These are phyloP conservation scores for Acronicta leporina DNA, from an alignment of 2,888 invertebrate species.

Conservation along the genomic window DNA sequence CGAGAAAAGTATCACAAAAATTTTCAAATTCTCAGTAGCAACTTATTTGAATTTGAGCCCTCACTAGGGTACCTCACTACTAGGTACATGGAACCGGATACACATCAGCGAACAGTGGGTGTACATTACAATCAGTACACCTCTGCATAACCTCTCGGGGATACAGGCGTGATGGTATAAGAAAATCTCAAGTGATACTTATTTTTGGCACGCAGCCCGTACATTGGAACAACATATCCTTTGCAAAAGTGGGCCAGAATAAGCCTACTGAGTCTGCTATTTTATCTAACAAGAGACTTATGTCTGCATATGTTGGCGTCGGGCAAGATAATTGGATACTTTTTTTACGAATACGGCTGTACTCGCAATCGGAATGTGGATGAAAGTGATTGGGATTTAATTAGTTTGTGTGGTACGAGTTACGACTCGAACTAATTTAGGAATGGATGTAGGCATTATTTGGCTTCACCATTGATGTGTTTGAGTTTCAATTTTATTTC, in stretches of 20 bases:
- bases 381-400: conserved; percentile 50
- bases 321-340: conserved; percentile 68
- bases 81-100: too few relatives aligned
- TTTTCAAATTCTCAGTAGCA: too few relatives aligned
- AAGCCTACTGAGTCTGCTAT: conserved; percentile 18
- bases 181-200: too few relatives aligned
- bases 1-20: too few relatives aligned
- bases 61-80: too few relatives aligned
- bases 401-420: conserved; percentile 41
- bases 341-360: conserved; percentile 46
- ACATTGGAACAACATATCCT: neutral
- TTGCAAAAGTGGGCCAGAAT: neutral
- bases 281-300: conserved; percentile 22
- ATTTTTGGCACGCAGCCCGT: neutral
- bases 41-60: too few relatives aligned
- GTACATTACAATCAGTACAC: neutral
- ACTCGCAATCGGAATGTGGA: conserved; percentile 20
- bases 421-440: conserved; percentile 13
- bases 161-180: too few relatives aligned
- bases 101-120: too few relatives aligned
- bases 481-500: neutral
- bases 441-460: neutral
- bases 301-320: conserved; percentile 65
- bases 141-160: too few relatives aligned
- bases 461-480: neutral